These are phyloP conservation scores for Myripristis jacobus DNA, from an alignment of 2,797 vertebrate species.

Conservation along the genomic window DNA sequence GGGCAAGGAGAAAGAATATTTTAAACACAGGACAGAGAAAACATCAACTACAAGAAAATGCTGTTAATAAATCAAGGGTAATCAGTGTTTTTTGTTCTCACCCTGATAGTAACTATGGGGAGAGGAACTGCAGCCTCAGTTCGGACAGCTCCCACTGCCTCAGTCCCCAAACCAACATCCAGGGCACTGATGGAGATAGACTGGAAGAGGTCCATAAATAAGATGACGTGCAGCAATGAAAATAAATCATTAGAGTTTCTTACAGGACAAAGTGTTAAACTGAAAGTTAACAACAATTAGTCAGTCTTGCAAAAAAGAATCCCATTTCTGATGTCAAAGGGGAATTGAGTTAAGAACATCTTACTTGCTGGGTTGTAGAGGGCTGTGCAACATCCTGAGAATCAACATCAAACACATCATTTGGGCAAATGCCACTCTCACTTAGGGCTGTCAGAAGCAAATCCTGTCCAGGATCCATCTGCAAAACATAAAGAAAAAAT, in stretches of 20 bases:
- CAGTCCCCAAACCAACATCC: slow-evolving; percentile 88
- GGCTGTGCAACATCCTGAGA: slow-evolving; percentile 88
- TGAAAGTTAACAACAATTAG: no score
- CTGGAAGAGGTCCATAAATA: slow-evolving; percentile 73
- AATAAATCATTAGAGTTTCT: not conserved
- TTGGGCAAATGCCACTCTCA: slow-evolving; percentile 98
- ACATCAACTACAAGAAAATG: not conserved
- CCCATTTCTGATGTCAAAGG: not conserved
- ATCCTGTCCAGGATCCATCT: slow-evolving; percentile 99
- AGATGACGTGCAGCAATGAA: not conserved
- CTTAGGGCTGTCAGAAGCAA: slow-evolving; percentile 98
- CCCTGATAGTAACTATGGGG: slow-evolving; percentile 92
- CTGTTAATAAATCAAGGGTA: not conserved
- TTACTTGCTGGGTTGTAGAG: slow-evolving; percentile 90
- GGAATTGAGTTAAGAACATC: not conserved
- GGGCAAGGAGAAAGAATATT: not conserved
- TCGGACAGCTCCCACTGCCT: slow-evolving; percentile 85
- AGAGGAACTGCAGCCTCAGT: slow-evolving; percentile 84
- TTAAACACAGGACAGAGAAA: slow-evolving; percentile 4
- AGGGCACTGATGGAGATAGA: slow-evolving; percentile 90
- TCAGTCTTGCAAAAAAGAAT: not conserved
- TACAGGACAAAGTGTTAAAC: not conserved
- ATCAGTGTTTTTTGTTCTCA: slow-evolving; percentile 71
- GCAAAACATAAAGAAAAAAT: slow-evolving; percentile 16
- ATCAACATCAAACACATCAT: slow-evolving; percentile 95